These are phyloP conservation scores for Lipophrys pholis DNA, from an alignment of 2,113 vertebrate genomes.

Conservation along the genomic window DNA sequence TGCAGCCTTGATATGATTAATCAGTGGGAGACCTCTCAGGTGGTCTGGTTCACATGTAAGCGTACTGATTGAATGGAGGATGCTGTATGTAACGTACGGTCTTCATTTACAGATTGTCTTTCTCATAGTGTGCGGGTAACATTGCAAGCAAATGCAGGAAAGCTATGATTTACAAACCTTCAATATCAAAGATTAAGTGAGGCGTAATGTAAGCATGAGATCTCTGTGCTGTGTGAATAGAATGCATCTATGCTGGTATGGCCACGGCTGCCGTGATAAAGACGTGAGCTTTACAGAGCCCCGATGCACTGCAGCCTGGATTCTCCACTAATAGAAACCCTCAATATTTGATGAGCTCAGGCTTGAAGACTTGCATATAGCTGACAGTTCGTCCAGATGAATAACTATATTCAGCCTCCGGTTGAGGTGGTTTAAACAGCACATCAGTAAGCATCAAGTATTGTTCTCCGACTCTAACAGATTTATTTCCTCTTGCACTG, in stretches of 20 bases:
- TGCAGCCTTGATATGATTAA: slow-evolving; percentile 2
- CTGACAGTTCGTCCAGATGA: slow-evolving; percentile 55
- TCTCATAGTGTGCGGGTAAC: background rate
- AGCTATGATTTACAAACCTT: slow-evolving; percentile 6
- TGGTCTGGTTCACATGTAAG: slow-evolving; percentile 13
- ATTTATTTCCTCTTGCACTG: background rate
- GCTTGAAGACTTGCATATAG: slow-evolving; percentile 46
- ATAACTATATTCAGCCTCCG: slow-evolving; percentile 31
- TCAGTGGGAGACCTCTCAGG: background rate
- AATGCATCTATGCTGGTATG: background rate
- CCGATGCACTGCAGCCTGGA: slow-evolving; percentile 21
- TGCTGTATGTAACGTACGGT: too few relatives aligned
- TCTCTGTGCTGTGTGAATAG: slow-evolving; percentile 1
- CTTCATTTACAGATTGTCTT: background rate
- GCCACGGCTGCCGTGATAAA: slow-evolving; percentile 1
- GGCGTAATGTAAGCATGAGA: background rate
- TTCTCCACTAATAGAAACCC: slow-evolving; percentile 51
- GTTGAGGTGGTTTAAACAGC: slow-evolving; percentile 23
- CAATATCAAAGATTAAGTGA: background rate
- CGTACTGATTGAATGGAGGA: background rate
- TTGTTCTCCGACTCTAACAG: slow-evolving; percentile 12
- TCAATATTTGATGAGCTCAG: slow-evolving; percentile 72
- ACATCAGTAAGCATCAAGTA: slow-evolving; percentile 11
- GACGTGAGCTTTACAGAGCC: slow-evolving; percentile 3
- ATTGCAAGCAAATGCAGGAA: background rate